Percentiles rank a stretch among this genome's conserved stretches.
Conservation (phyloP, 2,888 invertebrate species). For the Tetranychus piercei region DNA sequence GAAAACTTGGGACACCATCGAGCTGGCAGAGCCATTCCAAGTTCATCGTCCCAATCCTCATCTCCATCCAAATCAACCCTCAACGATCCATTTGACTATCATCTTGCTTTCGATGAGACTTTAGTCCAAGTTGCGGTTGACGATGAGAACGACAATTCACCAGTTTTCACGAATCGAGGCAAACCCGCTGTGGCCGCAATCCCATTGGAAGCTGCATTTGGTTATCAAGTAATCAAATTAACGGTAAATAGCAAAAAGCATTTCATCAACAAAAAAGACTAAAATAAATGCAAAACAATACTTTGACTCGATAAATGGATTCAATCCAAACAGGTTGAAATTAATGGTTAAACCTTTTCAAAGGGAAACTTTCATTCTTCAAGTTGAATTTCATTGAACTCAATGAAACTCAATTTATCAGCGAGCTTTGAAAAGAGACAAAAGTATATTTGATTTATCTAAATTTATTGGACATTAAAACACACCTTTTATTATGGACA, state of each 20-base stretch:
- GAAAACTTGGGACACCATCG: conserved; percentile 22
- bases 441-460: too few species aligned
- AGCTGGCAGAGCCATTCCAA: conserved; percentile 16
- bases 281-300: not conserved
- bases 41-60: not conserved
- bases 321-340: too few species aligned
- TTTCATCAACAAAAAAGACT: not conserved
- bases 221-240: conserved; percentile 56
- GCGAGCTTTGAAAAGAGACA: too few species aligned
- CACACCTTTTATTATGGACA: too few species aligned
- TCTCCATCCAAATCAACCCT: conserved; percentile 31
- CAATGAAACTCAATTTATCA: too few species aligned
- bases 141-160: conserved; percentile 65
- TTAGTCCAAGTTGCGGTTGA: conserved; percentile 55
- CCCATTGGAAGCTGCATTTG: conserved; percentile 58
- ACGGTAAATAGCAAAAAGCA: conserved; percentile 36
- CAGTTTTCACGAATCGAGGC: conserved; percentile 53
- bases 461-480: too few species aligned
- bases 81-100: conserved; percentile 24
- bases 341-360: too few species aligned
- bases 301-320: not conserved
- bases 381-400: too few species aligned
- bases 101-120: conserved; percentile 45
- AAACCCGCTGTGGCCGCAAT: conserved; percentile 63
- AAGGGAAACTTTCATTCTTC: too few species aligned